These are phyloP conservation scores for Lophura nycthemera DNA, from an alignment of 2,113 vertebrate species.

Conservation along the genomic window DNA sequence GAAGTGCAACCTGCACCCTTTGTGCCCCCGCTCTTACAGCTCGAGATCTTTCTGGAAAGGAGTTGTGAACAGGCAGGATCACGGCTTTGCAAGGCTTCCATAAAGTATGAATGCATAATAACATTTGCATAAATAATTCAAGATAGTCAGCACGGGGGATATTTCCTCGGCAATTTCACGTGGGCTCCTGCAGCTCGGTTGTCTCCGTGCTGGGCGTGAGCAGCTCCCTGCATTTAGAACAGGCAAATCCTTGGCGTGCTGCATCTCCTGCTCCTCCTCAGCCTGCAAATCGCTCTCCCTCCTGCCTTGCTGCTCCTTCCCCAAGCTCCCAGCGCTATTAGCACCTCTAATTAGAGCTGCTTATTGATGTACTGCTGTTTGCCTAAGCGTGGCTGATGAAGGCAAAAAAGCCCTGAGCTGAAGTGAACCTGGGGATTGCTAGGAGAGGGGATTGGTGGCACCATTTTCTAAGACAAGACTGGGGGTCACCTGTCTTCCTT, in stretches of 20 bases:
- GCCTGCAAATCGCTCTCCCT: not conserved
- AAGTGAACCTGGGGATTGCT: not conserved
- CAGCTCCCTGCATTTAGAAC: not conserved
- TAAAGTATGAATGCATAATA: not conserved
- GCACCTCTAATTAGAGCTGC: conserved; percentile 59
- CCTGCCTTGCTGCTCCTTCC: not conserved
- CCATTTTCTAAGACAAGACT: conserved; percentile 87
- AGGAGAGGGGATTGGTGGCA: conserved; percentile 81
- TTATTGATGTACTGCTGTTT: conserved; percentile 22
- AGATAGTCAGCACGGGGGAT: not conserved
- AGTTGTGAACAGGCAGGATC: not conserved
- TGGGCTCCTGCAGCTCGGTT: conserved; percentile 13
- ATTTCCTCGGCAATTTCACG: not conserved
- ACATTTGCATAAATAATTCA: conserved; percentile 55
- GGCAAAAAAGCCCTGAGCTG: not conserved
- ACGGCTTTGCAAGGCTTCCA: not conserved
- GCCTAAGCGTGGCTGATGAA: conserved; percentile 5
- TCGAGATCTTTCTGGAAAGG: not conserved
- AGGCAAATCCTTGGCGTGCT: not conserved
- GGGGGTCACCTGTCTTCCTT: conserved; percentile 86
- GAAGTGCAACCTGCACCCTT: not conserved
- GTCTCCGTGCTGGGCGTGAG: not conserved
- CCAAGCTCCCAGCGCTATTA: conserved; percentile 44
- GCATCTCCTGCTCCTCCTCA: not conserved
- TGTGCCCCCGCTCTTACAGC: fast-evolving